Evolutionary conservation across 2,797 vertebrate species (phyloP).

Genomic region (Eulemur albifrons): DNA sequence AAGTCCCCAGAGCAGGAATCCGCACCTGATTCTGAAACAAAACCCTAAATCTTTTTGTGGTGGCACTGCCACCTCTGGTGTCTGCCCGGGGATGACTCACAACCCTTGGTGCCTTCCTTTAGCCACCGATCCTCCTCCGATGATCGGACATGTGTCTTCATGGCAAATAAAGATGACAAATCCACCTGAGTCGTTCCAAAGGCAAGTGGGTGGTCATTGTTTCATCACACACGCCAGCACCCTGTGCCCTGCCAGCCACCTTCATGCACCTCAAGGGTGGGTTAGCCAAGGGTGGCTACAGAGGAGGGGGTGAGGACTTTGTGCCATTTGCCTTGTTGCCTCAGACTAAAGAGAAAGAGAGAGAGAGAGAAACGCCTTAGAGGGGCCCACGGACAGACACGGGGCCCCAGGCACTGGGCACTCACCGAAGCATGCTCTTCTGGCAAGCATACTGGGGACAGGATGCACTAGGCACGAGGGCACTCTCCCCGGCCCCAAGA

Average conservation of each 20-base stretch:
- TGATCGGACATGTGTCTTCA: background rate
- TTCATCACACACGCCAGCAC: background rate
- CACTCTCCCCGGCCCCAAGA: background rate
- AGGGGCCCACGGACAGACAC: background rate
- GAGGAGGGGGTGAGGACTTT: background rate
- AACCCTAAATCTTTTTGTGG: background rate
- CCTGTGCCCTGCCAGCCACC: too few relatives aligned
- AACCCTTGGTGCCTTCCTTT: background rate
- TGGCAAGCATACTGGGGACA: background rate
- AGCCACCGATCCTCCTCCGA: background rate
- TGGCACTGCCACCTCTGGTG: background rate
- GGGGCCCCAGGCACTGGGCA: background rate
- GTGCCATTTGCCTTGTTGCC: background rate
- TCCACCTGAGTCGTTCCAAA: background rate
- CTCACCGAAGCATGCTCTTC: too few relatives aligned
- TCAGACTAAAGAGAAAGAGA: background rate
- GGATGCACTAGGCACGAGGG: background rate
- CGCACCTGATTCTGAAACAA: background rate
- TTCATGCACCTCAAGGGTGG: background rate
- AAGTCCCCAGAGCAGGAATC: background rate
- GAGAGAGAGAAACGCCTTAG: rapidly evolving
- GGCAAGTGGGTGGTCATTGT: background rate
- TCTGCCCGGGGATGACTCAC: too few relatives aligned
- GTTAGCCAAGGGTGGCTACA: background rate
- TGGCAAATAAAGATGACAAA: background rate